Evolutionary conservation across 2,888 invertebrate species (phyloP).

Genomic region (Brachypalpus laphriformis): DNA sequence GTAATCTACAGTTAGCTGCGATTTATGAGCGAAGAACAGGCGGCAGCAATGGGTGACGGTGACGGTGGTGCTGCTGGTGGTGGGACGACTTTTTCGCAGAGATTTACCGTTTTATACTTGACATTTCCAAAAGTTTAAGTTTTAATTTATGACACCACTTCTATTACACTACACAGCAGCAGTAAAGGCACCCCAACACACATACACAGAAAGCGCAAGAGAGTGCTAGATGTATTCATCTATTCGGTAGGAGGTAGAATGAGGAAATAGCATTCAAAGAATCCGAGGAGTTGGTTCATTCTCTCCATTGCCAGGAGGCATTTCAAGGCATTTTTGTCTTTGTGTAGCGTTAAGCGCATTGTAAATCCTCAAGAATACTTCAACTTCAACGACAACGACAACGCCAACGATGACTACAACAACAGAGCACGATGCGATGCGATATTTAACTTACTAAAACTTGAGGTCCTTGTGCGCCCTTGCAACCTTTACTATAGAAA

Average conservation of each 20-base stretch:
- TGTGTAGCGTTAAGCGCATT: conserved; percentile 69
- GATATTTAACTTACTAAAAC: conserved; percentile 65
- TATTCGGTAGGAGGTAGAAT: conserved; percentile 13
- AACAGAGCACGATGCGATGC: conserved; percentile 48
- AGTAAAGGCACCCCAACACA: conserved; percentile 49
- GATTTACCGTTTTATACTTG: conserved; percentile 83
- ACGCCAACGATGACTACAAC: conserved; percentile 24
- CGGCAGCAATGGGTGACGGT: conserved; percentile 42
- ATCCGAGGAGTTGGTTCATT: conserved; percentile 53
- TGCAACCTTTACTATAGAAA: conserved; percentile 39
- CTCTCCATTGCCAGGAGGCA: conserved; percentile 63
- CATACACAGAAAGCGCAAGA: background rate
- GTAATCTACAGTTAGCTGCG: conserved; percentile 75
- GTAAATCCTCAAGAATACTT: conserved; percentile 74
- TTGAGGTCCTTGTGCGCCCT: conserved; percentile 45
- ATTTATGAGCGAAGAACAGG: conserved; percentile 70
- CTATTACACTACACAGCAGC: conserved; percentile 78
- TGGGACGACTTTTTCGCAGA: conserved; percentile 77
- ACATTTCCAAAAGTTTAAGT: conserved; percentile 83
- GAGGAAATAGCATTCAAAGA: conserved; percentile 62
- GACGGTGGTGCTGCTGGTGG: background rate
- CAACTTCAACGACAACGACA: conserved; percentile 68
- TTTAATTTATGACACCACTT: conserved; percentile 83
- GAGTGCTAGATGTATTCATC: conserved; percentile 52
- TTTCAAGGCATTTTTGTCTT: conserved; percentile 65